A percentile compares a stretch with the other conserved stretches of the same genome.
phyloP scores from a whole-genome alignment of 2,888 invertebrate species.

The Athetis lepigone region DNA sequence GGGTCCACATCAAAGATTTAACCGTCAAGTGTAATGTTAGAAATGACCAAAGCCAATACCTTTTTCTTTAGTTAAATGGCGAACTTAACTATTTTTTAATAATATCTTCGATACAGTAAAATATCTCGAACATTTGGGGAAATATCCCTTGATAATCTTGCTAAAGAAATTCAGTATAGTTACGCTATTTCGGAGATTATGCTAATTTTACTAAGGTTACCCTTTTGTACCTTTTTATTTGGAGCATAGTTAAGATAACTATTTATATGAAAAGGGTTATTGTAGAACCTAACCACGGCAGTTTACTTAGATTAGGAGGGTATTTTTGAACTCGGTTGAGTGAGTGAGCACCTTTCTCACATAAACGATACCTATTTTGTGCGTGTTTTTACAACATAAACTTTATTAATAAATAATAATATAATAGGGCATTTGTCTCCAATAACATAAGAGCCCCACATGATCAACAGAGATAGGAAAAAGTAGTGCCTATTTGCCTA shows the following conservation, averaged over 20 bases:
- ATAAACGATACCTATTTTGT: no score
- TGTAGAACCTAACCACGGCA: constrained; percentile 6
- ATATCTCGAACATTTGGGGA: constrained; percentile 31
- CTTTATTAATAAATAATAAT: no score
- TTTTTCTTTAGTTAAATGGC: constrained; percentile 6
- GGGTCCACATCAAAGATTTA: background rate
- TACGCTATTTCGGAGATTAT: constrained; percentile 14
- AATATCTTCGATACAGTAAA: constrained; percentile 6
- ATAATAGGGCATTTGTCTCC: no score
- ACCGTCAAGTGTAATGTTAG: background rate
- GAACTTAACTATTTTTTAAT: constrained; percentile 31
- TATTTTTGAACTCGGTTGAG: background rate
- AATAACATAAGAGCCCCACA: no score
- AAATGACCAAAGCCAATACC: constrained; percentile 7
- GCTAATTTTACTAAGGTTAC: constrained; percentile 29
- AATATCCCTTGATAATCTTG: constrained; percentile 6
- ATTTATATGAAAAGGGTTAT: constrained; percentile 16
- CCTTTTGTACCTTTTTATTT: constrained; percentile 14
- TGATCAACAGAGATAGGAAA: no score
- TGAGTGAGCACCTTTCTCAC: no score
- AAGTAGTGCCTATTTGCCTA: no score
- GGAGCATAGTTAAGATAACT: constrained; percentile 39
- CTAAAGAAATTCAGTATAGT: constrained; percentile 24
- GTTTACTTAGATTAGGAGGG: constrained; percentile 4
- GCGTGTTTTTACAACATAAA: no score